A percentile compares a stretch with the other conserved stretches of the same genome.
phyloP scores from a whole-genome alignment of 53 echinoderm and acorn worm genomes.

The Zoroaster sp. region DNA sequence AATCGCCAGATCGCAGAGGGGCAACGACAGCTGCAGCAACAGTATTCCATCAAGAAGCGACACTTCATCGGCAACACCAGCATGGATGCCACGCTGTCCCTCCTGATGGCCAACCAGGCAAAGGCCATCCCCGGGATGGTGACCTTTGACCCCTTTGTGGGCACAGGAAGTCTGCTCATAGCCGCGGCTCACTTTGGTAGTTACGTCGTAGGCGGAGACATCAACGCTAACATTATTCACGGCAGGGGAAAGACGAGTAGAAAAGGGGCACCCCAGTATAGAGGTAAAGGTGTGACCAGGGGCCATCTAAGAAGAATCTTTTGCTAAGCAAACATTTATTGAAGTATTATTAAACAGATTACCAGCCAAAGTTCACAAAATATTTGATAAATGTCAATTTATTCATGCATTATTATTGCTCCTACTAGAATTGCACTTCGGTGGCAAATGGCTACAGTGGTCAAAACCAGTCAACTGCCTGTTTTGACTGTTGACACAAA shows the following conservation, averaged over 20 bases:
- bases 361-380: too few species aligned
- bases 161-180: conserved; percentile 93
- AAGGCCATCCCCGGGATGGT: conserved; percentile 57
- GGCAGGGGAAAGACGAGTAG: conserved; percentile 87
- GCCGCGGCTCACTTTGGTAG: conserved; percentile 93
- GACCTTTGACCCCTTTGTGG: conserved; percentile 95
- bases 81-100: conserved; percentile 91
- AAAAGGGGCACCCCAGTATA: conserved; percentile 61
- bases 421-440: too few species aligned
- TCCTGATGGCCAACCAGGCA: conserved; percentile 95
- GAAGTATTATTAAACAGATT: too few species aligned
- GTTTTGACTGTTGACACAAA: too few species aligned
- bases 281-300: conserved; percentile 62
- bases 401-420: too few species aligned
- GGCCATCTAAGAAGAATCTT: not conserved
- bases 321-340: too few species aligned
- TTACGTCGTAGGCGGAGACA: conserved; percentile 86
- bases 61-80: conserved; percentile 99
- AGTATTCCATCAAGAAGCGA: conserved; percentile 92
- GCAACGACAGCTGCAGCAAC: conserved; percentile 80
- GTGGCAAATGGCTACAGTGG: too few species aligned
- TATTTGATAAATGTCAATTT: too few species aligned
- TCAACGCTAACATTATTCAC: conserved; percentile 82
- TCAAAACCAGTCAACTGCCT: too few species aligned
- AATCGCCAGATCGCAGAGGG: conserved; percentile 76